Evolutionary conservation across 2,797 vertebrate genomes (phyloP), one percentile per base, ranked within the genome.

Genomic region (Acrossocheilus wenchowensis): DNA sequence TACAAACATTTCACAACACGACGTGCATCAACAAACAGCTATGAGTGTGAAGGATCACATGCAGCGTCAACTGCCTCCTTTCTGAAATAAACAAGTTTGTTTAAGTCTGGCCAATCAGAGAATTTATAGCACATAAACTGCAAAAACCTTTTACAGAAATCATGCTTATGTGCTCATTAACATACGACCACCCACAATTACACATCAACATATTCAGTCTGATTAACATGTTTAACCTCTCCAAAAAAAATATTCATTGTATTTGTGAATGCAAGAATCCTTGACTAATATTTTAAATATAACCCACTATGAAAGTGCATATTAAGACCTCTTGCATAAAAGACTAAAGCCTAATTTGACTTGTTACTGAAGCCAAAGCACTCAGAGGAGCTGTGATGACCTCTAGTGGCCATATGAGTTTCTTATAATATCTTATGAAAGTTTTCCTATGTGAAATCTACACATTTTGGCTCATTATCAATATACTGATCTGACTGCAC

Each of bases 321-420:
- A 3, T 8, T 17, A 34, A 34, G 6, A 15, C 64, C 5, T 66
- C 14, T 41, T 41, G 9, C 19, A 41, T 41, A 11, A 69, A 36
- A 36, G 17, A 19, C 8, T 39, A 4, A 36, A 8, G 66, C 7
- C 66, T 68, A 19, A 19, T 5, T 15, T 57, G 36, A 1, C 30
- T 10, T 8, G 30, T 23, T 36, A 7, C 21, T n/a, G 23, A 60
- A 60, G 77, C 4, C 77, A 43, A 17, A 62, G 45, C 8, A 8
- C 8, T 62, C n/a, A 54, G 21, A 41, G n/a, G 81, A 5, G 15
- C 52, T 73, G 17, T 14, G 52, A 41, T 34, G 69, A 62, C 81
- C 81, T 83, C 81, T 62, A 62, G 69, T 62, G 81, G 81, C 10
- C 68, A 41, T 8, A 8, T 26, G 30, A 54, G 21, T 12, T 26